These are phyloP conservation scores for Caenorhabditis briggsae DNA, from an alignment of 1,140 invertebrate genomes.

Conservation along the genomic window DNA sequence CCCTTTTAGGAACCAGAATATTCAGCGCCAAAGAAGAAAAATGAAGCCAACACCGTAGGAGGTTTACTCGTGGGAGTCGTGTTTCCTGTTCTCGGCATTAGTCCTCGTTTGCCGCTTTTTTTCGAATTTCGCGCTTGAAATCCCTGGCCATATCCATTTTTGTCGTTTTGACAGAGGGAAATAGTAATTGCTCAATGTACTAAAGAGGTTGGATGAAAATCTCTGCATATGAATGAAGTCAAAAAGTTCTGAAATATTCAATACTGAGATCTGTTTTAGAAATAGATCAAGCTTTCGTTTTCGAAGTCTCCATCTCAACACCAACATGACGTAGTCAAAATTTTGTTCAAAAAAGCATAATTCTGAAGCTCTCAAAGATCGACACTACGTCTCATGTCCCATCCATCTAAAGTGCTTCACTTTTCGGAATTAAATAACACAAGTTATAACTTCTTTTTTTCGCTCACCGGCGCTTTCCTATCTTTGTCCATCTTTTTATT, in stretches of 20 bases:
- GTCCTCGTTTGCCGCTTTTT: slow-evolving; percentile 32
- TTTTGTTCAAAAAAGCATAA: no score
- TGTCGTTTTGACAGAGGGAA: slow-evolving; percentile 6
- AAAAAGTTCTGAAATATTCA: no score
- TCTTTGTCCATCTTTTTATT: neutral
- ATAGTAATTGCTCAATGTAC: slow-evolving; percentile 23
- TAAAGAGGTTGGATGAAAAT: neutral
- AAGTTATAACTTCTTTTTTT: slow-evolving; percentile 1
- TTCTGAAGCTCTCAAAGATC: slow-evolving; percentile 7
- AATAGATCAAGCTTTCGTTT: no score
- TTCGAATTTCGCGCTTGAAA: slow-evolving; percentile 53
- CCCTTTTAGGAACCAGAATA: neutral
- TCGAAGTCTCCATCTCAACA: no score
- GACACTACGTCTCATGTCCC: neutral
- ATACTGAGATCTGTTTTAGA: no score
- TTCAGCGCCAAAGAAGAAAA: neutral
- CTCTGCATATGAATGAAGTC: no score
- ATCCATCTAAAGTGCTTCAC: neutral
- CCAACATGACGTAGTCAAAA: no score
- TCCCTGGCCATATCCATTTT: slow-evolving; percentile 23
- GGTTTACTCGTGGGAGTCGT: slow-evolving; percentile 53
- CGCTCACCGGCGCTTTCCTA: neutral
- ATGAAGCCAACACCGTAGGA: slow-evolving; percentile 40
- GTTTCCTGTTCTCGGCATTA: slow-evolving; percentile 55
- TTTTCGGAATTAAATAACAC: slow-evolving; percentile 28